Conservation (phyloP, 2,888 invertebrate genomes). For the Melinaea menophilus region DNA sequence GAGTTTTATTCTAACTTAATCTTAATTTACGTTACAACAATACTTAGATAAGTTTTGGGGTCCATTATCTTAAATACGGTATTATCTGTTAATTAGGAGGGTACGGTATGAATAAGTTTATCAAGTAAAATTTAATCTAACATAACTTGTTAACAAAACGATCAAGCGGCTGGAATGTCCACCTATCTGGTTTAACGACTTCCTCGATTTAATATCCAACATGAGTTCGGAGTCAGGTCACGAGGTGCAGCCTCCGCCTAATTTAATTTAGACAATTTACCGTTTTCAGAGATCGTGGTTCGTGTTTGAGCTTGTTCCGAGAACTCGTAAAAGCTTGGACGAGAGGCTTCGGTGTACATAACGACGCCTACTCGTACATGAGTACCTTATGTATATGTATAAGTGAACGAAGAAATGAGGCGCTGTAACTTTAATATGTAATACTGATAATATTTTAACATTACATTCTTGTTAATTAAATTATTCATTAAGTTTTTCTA, state of each 20-base stretch:
- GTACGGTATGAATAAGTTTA: not conserved
- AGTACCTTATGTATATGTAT: no score
- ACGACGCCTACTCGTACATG: constrained; percentile 36
- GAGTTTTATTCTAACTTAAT: no score
- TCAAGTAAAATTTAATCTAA: not conserved
- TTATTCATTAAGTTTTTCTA: no score
- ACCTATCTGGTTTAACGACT: constrained; percentile 37
- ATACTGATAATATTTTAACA: no score
- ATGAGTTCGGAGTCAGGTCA: constrained; percentile 41
- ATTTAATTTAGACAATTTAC: constrained; percentile 66
- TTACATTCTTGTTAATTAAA: not conserved
- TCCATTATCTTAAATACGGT: no score
- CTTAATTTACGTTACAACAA: no score
- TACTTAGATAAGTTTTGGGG: no score
- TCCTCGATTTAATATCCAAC: constrained; percentile 35
- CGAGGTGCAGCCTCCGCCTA: constrained; percentile 49
- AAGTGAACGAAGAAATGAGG: no score
- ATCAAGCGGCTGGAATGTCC: constrained; percentile 34
- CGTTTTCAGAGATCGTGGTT: constrained; percentile 52
- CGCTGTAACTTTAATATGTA: no score
- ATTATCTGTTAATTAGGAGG: no score
- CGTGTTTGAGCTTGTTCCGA: constrained; percentile 51
- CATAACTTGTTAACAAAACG: constrained; percentile 27
- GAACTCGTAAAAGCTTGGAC: constrained; percentile 56
- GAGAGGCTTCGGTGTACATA: constrained; percentile 40